Evolutionary conservation across 2,113 vertebrate species (phyloP).

Genomic region (Phyllostomus hastatus): DNA sequence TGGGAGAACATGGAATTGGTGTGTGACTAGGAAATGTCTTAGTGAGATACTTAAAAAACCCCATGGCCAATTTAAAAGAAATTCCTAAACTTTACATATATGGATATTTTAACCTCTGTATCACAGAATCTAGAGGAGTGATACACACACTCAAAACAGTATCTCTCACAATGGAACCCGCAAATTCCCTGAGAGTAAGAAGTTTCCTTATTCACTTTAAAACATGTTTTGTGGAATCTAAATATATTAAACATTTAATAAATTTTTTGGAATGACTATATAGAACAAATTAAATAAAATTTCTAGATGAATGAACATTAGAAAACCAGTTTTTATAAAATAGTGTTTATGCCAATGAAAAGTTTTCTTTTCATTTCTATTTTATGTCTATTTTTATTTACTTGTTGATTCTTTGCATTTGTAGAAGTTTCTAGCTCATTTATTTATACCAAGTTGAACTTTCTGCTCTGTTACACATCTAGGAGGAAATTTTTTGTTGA

Average conservation of each 20-base stretch:
- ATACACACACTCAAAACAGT: not conserved
- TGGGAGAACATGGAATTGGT: not conserved
- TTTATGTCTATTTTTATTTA: not conserved
- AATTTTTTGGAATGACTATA: not conserved
- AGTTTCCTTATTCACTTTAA: not conserved
- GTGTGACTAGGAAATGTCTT: not conserved
- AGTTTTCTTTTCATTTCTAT: not conserved
- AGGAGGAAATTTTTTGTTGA: not conserved
- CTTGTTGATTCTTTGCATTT: not conserved
- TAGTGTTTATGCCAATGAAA: not conserved
- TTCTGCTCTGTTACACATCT: not conserved
- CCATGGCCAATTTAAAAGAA: not conserved
- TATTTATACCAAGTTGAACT: not conserved
- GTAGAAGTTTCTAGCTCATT: not conserved
- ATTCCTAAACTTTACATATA: not conserved
- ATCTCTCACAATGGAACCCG: not conserved
- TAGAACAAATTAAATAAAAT: not conserved
- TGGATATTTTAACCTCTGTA: not conserved
- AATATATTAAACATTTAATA: not conserved
- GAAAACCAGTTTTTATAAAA: not conserved
- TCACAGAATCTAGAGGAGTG: not conserved
- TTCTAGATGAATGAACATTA: not conserved
- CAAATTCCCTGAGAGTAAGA: not conserved
- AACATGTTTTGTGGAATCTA: not conserved
- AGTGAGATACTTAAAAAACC: not conserved